Conservation (phyloP, 92 coral and sea anemone species). For the Epizoanthus scotinus region DNA sequence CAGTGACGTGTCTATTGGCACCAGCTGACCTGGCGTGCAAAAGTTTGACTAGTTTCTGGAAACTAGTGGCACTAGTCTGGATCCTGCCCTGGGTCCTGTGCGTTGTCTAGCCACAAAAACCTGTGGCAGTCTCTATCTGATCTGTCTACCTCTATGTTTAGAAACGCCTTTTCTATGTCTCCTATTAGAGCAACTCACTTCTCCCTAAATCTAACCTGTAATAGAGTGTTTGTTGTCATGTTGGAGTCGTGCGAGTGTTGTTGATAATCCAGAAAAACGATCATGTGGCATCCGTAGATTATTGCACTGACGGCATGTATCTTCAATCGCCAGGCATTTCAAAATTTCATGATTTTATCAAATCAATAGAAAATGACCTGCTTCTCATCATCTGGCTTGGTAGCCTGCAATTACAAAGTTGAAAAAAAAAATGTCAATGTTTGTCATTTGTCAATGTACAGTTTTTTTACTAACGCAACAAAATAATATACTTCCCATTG, state of each 20-base stretch:
- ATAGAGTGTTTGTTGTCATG: slow-evolving; percentile 37
- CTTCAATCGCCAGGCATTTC: slow-evolving; percentile 43
- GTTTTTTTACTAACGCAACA: no score
- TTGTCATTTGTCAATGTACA: no score
- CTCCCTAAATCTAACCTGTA: slow-evolving; percentile 57
- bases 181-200: slow-evolving; percentile 37
- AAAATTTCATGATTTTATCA: no score
- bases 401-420: no score
- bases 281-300: slow-evolving; percentile 60
- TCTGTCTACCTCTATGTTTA: slow-evolving; percentile 45
- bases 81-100: not conserved
- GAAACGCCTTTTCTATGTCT: slow-evolving; percentile 22
- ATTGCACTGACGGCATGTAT: slow-evolving; percentile 51
- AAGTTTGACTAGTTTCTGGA: no score
- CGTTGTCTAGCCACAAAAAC: slow-evolving; percentile 61
- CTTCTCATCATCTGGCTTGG: no score
- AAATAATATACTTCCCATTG: no score
- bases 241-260: slow-evolving; percentile 58
- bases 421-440: slow-evolving; percentile 49
- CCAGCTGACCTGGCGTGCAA: slow-evolving; percentile 33
- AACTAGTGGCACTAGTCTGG: no score
- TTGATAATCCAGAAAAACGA: slow-evolving; percentile 54
- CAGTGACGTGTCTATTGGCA: slow-evolving; percentile 37
- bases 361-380: no score
- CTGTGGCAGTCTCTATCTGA: slow-evolving; percentile 52